phyloP scores from a whole-genome alignment of 2,113 vertebrate genomes.

The Pterocles burchelli region DNA sequence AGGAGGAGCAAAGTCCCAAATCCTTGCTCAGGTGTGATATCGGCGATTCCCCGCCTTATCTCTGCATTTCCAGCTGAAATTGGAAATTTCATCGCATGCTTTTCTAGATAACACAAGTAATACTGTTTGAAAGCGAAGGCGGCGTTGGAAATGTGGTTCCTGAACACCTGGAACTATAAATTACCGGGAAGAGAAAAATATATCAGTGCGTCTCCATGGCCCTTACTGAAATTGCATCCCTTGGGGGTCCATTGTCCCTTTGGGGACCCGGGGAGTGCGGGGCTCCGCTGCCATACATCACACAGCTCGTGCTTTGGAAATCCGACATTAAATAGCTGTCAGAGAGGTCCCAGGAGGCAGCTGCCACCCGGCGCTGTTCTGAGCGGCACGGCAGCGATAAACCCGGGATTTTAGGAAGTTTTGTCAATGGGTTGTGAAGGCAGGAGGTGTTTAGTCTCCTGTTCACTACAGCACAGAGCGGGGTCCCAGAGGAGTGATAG shows the following conservation, averaged over 20 bases:
- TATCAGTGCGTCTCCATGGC: fast-evolving
- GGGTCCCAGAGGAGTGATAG: not conserved
- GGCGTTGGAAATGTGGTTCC: not conserved
- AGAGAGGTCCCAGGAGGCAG: not conserved
- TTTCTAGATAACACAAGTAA: too few relatives aligned
- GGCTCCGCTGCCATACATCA: not conserved
- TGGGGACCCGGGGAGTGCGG: not conserved
- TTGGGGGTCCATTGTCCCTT: fast-evolving
- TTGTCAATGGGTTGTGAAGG: not conserved
- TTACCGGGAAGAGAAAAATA: not conserved
- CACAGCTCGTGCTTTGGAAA: not conserved
- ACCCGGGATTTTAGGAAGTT: not conserved
- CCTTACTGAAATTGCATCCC: not conserved
- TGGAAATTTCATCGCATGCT: not conserved
- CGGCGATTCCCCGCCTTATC: not conserved
- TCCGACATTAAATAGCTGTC: not conserved
- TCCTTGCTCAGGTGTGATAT: not conserved
- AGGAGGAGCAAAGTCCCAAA: not conserved
- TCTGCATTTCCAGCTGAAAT: not conserved
- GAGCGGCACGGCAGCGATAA: not conserved
- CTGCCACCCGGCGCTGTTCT: not conserved
- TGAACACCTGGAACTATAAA: not conserved
- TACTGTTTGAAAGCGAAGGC: too few relatives aligned
- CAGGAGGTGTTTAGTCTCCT: not conserved
- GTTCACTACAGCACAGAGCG: not conserved